Evolutionary conservation across 2,888 invertebrate species (phyloP).

Genomic region (Lamellibrachia columna): DNA sequence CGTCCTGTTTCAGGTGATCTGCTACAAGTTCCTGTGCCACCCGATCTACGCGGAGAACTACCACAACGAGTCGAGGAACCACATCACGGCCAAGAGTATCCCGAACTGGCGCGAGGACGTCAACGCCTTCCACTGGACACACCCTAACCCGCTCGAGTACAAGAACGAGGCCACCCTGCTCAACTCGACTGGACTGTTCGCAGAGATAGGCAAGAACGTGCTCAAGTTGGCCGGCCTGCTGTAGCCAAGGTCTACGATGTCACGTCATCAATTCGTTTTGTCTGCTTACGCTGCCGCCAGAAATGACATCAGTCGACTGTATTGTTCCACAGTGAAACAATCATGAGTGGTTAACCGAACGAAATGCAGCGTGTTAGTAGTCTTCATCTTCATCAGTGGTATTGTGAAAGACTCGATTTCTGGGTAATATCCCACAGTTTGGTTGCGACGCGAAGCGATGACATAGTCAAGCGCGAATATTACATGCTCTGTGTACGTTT

Average conservation of each 20-base stretch:
- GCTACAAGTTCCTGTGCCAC: constrained; percentile 57
- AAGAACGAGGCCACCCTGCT: constrained; percentile 43
- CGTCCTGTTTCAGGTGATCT: constrained; percentile 54
- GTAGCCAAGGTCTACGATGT: constrained; percentile 23
- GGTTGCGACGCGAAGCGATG: too few species aligned
- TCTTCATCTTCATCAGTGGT: too few species aligned
- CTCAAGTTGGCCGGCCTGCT: constrained; percentile 44
- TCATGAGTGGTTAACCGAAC: background rate
- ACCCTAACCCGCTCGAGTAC: constrained; percentile 56
- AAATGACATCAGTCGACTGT: background rate
- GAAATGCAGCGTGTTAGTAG: too few species aligned
- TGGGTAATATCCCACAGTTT: too few species aligned
- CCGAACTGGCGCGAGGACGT: constrained; percentile 38
- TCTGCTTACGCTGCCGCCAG: background rate
- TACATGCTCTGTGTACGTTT: too few species aligned
- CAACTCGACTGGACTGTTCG: constrained; percentile 48
- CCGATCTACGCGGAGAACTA: constrained; percentile 54
- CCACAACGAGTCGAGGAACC: constrained; percentile 47
- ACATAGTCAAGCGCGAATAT: too few species aligned
- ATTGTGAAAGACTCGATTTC: too few species aligned
- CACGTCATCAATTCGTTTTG: background rate
- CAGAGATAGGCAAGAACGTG: constrained; percentile 55
- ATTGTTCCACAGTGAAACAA: background rate
- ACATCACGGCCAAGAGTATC: constrained; percentile 49
- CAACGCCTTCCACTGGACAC: constrained; percentile 51